Conservation (phyloP, 2,797 vertebrate species). For the Epinephelus coioides region DNA sequence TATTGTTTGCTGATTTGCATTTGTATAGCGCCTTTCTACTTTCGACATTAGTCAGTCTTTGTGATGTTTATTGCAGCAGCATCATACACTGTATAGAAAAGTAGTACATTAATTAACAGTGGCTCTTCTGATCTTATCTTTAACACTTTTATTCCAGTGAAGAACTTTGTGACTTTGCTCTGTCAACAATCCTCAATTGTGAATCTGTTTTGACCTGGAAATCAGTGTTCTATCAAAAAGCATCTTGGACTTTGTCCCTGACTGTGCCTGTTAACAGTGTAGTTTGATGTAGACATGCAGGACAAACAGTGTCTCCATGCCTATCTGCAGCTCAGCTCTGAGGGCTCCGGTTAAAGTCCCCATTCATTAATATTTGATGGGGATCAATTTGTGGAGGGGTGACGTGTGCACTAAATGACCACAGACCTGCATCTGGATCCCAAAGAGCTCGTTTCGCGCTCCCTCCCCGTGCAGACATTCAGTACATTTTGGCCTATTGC, state of each 20-base stretch:
- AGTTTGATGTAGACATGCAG: conserved; percentile 15
- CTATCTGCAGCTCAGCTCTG: conserved; percentile 24
- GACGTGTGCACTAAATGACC: conserved; percentile 47
- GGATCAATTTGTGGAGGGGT: conserved; percentile 71
- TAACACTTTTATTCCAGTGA: no score
- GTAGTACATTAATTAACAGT: no score
- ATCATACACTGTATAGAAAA: no score
- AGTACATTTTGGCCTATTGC: neutral
- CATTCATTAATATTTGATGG: conserved; percentile 77
- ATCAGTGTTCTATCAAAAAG: neutral
- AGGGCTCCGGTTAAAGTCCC: conserved; percentile 49
- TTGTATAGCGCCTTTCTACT: no score
- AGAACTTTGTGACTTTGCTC: no score
- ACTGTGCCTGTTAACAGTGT: neutral
- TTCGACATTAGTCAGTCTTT: no score
- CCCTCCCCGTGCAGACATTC: neutral
- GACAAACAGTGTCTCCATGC: conserved; percentile 28
- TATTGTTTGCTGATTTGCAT: no score
- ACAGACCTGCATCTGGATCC: conserved; percentile 31
- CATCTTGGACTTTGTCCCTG: neutral
- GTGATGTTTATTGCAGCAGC: no score
- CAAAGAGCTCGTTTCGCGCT: conserved; percentile 33
- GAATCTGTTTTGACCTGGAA: neutral
- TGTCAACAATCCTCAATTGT: neutral
- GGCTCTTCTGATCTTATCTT: no score